Evolutionary conservation across 2,888 invertebrate genomes (phyloP), one percentile per base, ranked within the genome.

Genomic region (Coenonympha arcania): DNA sequence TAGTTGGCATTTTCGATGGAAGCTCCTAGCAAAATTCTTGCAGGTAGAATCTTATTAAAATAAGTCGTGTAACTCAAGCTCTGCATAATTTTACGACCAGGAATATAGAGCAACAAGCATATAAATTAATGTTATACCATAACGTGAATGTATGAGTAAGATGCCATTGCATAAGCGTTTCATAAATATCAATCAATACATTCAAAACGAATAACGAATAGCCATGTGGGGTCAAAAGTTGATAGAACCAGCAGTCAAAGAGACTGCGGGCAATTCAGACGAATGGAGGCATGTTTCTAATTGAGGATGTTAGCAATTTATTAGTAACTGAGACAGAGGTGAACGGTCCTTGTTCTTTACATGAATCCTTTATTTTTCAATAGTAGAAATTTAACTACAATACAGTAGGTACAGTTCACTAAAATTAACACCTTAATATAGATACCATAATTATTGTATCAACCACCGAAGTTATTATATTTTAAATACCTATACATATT

Each of bases 221-320:
- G 16, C 34, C 24, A 5, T 34, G 11, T 28, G 28, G 36, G 37
- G 28, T 34, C 44, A 44, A 28, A 33, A 18, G 28, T 45, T 45
- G 28, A 45, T 45, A 45, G 45, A 45, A 37, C 36, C 36, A 45
- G 45, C 36, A 28, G 45, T 45, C 44, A 44, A 42, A 42, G 16
- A 9, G 30, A 16, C 30, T 44, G 19, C 15, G 13, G 37, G 28
- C 36, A 28, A 45, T 45, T 36, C 20, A 16, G 13, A 31, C 18
- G 28, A 49, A 43, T 36, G 41, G 63, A 57, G 57, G 55, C 53
- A 56, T 50, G 59, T 50, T 47, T 63, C 59, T 57, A 59, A 60
- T 58, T 60, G 58, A 68, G 78, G 79, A 78, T 69, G 76, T 64
- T 53, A 64, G 60, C 75, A 78, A 78, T 79, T 76, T 71, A 54